Evolutionary conservation across 2,797 vertebrate species (phyloP), one percentile per base, ranked within the genome.

Genomic region (Neosalanx taihuensis): DNA sequence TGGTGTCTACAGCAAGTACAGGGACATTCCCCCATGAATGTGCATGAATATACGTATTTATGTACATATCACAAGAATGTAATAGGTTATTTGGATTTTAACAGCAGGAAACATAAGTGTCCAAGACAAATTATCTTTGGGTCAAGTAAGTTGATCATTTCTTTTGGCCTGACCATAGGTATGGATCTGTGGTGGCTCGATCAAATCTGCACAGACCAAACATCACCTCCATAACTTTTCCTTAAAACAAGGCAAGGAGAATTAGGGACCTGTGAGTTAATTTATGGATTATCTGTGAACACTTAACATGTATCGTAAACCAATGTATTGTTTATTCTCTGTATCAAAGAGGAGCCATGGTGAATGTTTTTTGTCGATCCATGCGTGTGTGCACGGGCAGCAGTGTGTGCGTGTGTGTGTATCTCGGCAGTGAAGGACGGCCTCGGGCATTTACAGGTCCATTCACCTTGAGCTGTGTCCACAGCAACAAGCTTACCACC

Each of bases 401-500:
- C 4, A 13, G 5, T 62, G 30, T 49, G 37, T 49, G 7, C 35
- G 56, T 70, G 15, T 30, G 70, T n/a, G n/a, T 5, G 0, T 49
- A 6, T 18, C 6, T 53, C 29, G 0, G 23, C 62, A 33, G 17
- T 59, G 71, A 76, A 76, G 75, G 72, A 71, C 79, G 66, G 71
- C 26, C 12, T 12, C 1, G 73, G 37, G 30, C 70, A 30, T 73
- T 57, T 49, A 64, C 57, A 72, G 67, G 70, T 80, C 72, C 68
- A 61, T 81, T 72, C 68, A 63, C 46, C 67, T 64, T 84, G 85
- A 78, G 77, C 30, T 7, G 10, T 4, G 20, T 79, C 81, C 78
- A 81, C 64, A 76, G 85, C 85, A 88, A 87, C 85, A 86, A 83
- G 75, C 76, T 56, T 29, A 57, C 63, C 76, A 85, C 83, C 88